Evolutionary conservation across 2,797 vertebrate species (phyloP).

Genomic region (Ceyx erithaca): DNA sequence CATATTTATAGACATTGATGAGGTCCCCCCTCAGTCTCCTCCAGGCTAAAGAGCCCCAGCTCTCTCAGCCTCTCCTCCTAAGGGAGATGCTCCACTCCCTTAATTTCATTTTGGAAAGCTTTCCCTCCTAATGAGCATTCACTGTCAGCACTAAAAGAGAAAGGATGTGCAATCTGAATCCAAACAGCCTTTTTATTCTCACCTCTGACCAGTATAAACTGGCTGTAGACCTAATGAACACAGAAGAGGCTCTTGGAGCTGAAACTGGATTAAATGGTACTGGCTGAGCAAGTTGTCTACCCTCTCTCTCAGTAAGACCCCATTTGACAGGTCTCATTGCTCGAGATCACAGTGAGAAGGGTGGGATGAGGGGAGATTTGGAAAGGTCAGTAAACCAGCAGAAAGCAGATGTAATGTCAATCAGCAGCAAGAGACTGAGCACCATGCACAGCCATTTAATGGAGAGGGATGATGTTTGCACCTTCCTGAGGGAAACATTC

Average conservation of each 20-base stretch:
- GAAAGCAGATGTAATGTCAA: neutral
- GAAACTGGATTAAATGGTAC: neutral
- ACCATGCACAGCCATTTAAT: neutral
- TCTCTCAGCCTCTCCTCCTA: no score
- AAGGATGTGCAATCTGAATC: neutral
- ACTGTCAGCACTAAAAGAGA: neutral
- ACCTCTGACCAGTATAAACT: neutral
- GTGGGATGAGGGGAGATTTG: no score
- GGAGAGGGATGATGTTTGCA: conserved; percentile 32
- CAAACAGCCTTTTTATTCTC: neutral
- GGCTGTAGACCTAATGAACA: neutral
- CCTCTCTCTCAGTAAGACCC: neutral
- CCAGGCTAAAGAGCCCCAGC: no score
- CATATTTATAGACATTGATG: no score
- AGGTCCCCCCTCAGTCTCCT: no score
- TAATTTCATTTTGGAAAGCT: neutral
- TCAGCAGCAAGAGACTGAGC: neutral
- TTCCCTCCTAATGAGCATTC: neutral
- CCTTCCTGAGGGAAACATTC: conserved; percentile 48
- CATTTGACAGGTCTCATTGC: neutral
- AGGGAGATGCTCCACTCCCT: no score
- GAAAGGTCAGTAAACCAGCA: neutral
- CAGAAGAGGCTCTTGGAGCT: neutral
- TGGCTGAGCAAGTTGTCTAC: neutral
- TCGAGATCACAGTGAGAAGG: neutral